These are phyloP conservation scores for Perca flavescens DNA, from an alignment of 2,113 vertebrate species.

Conservation along the genomic window DNA sequence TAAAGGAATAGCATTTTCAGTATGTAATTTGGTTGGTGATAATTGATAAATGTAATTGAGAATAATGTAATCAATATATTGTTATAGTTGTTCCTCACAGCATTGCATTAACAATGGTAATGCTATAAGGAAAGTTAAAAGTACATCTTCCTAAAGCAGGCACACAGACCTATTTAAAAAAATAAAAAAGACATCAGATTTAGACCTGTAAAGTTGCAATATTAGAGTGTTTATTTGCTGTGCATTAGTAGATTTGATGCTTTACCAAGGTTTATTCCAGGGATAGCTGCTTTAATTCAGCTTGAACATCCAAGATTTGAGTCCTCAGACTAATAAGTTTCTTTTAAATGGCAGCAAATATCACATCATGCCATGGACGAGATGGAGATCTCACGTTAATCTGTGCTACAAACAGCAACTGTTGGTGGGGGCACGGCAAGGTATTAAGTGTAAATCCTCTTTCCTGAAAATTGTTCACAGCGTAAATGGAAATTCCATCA, in stretches of 20 bases:
- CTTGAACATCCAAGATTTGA: slow-evolving; percentile 42
- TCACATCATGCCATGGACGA: slow-evolving; percentile 59
- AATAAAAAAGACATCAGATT: slow-evolving; percentile 21
- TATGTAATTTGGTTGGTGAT: neutral
- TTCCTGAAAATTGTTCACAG: slow-evolving; percentile 78
- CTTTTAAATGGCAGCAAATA: slow-evolving; percentile 71
- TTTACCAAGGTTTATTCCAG: slow-evolving; percentile 52
- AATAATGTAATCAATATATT: neutral
- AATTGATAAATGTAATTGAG: neutral
- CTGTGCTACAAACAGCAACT: slow-evolving; percentile 74
- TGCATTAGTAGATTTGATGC: slow-evolving; percentile 41
- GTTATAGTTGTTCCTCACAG: neutral
- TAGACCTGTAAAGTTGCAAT: slow-evolving; percentile 12
- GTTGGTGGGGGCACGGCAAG: slow-evolving; percentile 71
- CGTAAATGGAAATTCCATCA: slow-evolving; percentile 85
- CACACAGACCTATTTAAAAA: neutral
- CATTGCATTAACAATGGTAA: neutral
- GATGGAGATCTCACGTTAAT: slow-evolving; percentile 71
- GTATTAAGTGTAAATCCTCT: slow-evolving; percentile 83
- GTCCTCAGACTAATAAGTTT: slow-evolving; percentile 56
- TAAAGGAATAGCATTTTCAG: no score
- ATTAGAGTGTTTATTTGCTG: slow-evolving; percentile 55
- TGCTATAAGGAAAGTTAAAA: neutral
- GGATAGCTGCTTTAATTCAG: slow-evolving; percentile 33
- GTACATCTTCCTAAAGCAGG: neutral